Conservation (phyloP, 1,140 invertebrate species). For the Lineus longissimus region DNA sequence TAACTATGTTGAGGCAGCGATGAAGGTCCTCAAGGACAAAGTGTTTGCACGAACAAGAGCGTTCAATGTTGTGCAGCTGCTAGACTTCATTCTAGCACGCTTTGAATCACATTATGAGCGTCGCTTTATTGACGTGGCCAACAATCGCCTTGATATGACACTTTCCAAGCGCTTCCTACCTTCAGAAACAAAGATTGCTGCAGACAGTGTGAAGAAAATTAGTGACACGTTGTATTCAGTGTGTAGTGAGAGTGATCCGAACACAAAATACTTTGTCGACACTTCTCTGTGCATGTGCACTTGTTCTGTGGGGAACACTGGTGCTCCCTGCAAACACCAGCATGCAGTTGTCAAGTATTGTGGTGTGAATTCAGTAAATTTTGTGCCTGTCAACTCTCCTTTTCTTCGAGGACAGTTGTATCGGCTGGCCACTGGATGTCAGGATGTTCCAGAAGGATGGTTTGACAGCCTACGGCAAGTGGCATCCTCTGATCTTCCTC, state of each 20-base stretch:
- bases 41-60: constrained; percentile 11
- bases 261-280: background rate
- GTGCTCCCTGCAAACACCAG: constrained; percentile 6
- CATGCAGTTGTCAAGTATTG: background rate
- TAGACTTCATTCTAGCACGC: background rate
- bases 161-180: constrained; percentile 1
- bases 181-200: background rate
- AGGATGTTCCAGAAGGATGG: too few species aligned
- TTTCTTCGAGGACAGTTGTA: too few species aligned
- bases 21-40: constrained; percentile 13
- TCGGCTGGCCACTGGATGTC: too few species aligned
- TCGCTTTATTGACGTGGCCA: constrained; percentile 4
- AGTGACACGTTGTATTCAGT: background rate
- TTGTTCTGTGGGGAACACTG: background rate
- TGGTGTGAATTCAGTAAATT: background rate
- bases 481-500: too few species aligned
- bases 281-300: background rate
- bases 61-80: constrained; percentile 8
- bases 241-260: background rate
- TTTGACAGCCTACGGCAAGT: too few species aligned
- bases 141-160: constrained; percentile 4
- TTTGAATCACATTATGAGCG: constrained; percentile 4
- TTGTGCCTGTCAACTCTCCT: background rate
- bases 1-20: constrained; percentile 10
- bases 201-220: background rate